phyloP scores from a whole-genome alignment of 2,113 vertebrate genomes.

The Castor canadensis region DNA sequence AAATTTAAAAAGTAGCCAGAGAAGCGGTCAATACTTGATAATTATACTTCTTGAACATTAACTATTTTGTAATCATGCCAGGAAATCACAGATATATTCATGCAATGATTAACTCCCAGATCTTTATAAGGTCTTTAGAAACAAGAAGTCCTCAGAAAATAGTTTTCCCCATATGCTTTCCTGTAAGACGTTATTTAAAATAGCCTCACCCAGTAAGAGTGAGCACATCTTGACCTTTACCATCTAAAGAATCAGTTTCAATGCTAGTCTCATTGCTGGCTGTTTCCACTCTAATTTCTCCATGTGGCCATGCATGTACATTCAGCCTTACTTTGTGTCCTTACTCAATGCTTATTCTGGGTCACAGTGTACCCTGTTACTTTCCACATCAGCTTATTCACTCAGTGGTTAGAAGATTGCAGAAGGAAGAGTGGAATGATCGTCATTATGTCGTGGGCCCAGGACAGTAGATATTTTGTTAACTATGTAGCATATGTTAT shows the following conservation, averaged over 20 bases:
- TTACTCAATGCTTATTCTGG: background rate
- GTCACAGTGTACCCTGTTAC: background rate
- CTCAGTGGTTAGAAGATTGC: background rate
- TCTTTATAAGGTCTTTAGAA: conserved; percentile 4
- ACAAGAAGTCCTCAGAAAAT: background rate
- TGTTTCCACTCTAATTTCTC: background rate
- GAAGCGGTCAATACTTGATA: background rate
- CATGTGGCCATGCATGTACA: background rate
- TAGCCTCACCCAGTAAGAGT: background rate
- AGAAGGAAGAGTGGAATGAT: background rate
- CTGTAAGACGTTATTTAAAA: background rate
- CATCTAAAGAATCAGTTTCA: background rate
- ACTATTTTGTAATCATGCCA: background rate
- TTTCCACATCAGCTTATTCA: background rate
- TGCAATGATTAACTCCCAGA: background rate
- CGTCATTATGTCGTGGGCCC: background rate
- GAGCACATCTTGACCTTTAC: background rate
- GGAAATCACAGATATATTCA: background rate
- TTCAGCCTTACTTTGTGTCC: background rate
- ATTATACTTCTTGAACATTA: background rate
- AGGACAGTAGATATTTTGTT: background rate
- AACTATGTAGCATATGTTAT: background rate
- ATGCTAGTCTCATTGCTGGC: background rate
- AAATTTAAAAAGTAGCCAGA: background rate
- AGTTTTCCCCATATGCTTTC: background rate